Evolutionary conservation across 2,113 vertebrate genomes (phyloP), one percentile per base, ranked within the genome.

Genomic region (Ceuthmochares aereus): DNA sequence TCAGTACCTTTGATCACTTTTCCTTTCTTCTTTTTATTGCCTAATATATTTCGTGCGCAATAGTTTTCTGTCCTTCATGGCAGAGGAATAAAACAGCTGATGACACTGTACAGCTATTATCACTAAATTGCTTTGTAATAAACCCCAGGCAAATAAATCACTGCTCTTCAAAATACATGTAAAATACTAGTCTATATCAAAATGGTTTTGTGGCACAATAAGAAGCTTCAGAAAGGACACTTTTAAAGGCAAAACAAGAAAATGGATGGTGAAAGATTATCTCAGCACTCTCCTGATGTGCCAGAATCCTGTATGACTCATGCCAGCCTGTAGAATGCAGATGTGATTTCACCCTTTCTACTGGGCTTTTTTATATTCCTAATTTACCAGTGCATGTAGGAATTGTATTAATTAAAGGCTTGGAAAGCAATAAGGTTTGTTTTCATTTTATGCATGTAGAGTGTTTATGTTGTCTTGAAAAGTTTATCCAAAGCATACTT

Each of bases 401-500:
- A 93, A 72, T 37, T 77, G 25, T 69, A 70, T 72, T 94, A 40
- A 83, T 68, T 93, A n/a, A 85, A 73, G 5, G 0, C 49, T 77
- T 90, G 76, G 66, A 86, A 94, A 89, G 89, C 58, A 95, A 32
- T 63, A 68, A 62, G 4, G 70, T 16, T 83, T 81, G 52, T 66
- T 93, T 86, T 77, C 25, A 37, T 89, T 92, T 82, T 74, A 51
- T 42, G 42, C 42, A 90, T 93, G 68, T 47, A 52, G 13, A 79
- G 52, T 95, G 83, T 91, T 96, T 93, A 77, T 17, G 6, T 16
- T 66, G 6, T 62, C 58, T 87, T 74, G 16, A 75, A 86, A 76
- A 88, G 85, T 84, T 94, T 95, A 84, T 86, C 32, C 37, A 84
- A 90, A 94, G 42, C 55, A 55, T 52, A 67, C 19, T 93, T 76